Evolutionary conservation across 2,113 vertebrate genomes (phyloP).

Genomic region (Theristicus caerulescens): DNA sequence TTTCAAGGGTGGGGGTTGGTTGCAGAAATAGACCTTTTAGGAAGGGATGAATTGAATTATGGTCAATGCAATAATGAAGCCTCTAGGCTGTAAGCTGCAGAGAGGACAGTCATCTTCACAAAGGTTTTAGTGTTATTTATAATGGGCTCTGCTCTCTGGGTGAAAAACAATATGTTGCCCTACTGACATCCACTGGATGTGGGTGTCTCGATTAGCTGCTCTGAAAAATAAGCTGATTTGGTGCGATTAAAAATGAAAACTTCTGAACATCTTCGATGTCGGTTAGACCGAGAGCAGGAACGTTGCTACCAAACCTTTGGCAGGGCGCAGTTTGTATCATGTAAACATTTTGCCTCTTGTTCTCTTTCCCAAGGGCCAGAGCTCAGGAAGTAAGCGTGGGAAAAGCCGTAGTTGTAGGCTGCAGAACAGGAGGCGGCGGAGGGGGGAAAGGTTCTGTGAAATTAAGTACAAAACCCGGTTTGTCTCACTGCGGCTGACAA

Average conservation of each 20-base stretch:
- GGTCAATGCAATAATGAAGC: conserved; percentile 60
- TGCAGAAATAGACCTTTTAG: conserved; percentile 67
- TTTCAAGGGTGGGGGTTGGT: conserved; percentile 43
- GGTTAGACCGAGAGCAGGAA: neutral
- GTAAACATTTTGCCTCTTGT: conserved; percentile 32
- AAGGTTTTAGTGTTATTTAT: conserved; percentile 47
- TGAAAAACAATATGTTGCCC: conserved; percentile 19
- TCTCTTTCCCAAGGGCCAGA: conserved; percentile 7
- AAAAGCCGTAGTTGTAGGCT: neutral
- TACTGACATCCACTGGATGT: neutral
- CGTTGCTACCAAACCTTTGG: neutral
- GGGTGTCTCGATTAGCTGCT: neutral
- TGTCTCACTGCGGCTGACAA: neutral
- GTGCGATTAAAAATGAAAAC: neutral
- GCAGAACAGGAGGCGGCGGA: neutral
- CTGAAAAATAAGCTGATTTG: conserved; percentile 36
- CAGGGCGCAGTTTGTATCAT: neutral
- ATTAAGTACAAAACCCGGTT: neutral
- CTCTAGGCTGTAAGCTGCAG: conserved; percentile 57
- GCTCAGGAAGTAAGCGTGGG: conserved; percentile 4
- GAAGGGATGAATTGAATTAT: conserved; percentile 69
- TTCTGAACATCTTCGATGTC: neutral
- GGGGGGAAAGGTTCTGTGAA: neutral
- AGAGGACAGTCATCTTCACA: conserved; percentile 59
- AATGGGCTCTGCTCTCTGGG: neutral